Conservation (phyloP, 2,888 invertebrate genomes). For the Polydrusus pterygomalis region DNA sequence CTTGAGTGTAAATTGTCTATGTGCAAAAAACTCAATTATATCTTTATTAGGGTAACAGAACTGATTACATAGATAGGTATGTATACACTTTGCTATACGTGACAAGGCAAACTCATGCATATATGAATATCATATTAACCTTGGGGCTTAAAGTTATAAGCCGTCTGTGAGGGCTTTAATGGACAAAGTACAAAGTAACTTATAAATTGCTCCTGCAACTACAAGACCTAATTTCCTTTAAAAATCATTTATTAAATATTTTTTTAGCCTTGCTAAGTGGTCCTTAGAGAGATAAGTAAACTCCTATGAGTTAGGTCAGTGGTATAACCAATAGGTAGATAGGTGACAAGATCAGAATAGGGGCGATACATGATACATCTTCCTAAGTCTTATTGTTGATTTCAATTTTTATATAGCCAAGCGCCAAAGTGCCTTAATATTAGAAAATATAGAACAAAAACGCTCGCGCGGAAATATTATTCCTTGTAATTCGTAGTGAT, state of each 20-base stretch:
- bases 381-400: too few relatives aligned
- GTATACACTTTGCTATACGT: slow-evolving; percentile 17
- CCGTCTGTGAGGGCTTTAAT: slow-evolving; percentile 6
- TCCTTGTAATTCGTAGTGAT: slow-evolving; percentile 21
- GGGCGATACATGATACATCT: too few relatives aligned
- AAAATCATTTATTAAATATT: too few relatives aligned
- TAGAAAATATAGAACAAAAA: too few relatives aligned
- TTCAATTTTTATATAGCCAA: too few relatives aligned
- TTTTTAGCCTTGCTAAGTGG: too few relatives aligned
- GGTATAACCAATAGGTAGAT: too few relatives aligned
- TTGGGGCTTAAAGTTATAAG: slow-evolving; percentile 23
- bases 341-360: too few relatives aligned
- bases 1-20: not conserved
- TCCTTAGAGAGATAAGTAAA: too few relatives aligned
- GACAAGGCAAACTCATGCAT: slow-evolving; percentile 23
- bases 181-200: slow-evolving; percentile 14
- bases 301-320: too few relatives aligned
- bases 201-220: slow-evolving; percentile 1
- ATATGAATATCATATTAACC: slow-evolving; percentile 20
- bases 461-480: slow-evolving; percentile 35
- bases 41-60: slow-evolving; percentile 9
- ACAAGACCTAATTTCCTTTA: too few relatives aligned
- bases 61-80: slow-evolving; percentile 14
- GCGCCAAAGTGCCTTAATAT: too few relatives aligned
- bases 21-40: not conserved